A percentile compares a stretch with the other conserved stretches of the same genome.
Conservation (phyloP, 2,888 invertebrate genomes). For the Cerastis rubricosa region DNA sequence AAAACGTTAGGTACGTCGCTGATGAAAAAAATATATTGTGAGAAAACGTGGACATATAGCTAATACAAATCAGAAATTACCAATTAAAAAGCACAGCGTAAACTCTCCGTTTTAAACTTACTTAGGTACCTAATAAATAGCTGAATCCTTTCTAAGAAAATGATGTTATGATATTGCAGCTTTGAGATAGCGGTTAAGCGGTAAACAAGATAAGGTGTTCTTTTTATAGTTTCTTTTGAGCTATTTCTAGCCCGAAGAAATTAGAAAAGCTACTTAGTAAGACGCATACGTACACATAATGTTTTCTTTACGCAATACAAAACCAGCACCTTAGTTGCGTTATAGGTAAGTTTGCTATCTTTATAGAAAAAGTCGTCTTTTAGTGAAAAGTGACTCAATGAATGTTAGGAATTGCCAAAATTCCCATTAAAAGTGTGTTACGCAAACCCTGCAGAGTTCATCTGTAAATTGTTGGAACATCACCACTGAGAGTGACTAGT, state of each 20-base stretch:
- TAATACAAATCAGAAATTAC: background rate
- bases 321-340: background rate
- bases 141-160: background rate
- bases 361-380: too few species aligned
- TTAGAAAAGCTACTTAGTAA: background rate
- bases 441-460: too few species aligned
- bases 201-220: too few species aligned
- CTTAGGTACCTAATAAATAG: background rate
- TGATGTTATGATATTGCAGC: background rate
- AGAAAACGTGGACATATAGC: background rate
- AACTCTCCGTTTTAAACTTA: background rate
- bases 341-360: too few species aligned
- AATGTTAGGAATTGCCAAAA: too few species aligned
- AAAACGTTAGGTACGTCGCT: background rate
- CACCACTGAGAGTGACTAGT: too few species aligned
- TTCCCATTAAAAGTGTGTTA: too few species aligned
- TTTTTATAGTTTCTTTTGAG: conserved; percentile 4
- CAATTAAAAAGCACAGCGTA: background rate
- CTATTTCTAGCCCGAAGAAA: background rate
- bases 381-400: too few species aligned
- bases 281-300: too few species aligned
- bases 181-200: background rate
- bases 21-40: background rate
- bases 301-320: too few species aligned
- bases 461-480: too few species aligned